Evolutionary conservation across 1,140 invertebrate species (phyloP), one percentile per base, ranked within the genome.

Genomic region (Dufourea novaeangliae): DNA sequence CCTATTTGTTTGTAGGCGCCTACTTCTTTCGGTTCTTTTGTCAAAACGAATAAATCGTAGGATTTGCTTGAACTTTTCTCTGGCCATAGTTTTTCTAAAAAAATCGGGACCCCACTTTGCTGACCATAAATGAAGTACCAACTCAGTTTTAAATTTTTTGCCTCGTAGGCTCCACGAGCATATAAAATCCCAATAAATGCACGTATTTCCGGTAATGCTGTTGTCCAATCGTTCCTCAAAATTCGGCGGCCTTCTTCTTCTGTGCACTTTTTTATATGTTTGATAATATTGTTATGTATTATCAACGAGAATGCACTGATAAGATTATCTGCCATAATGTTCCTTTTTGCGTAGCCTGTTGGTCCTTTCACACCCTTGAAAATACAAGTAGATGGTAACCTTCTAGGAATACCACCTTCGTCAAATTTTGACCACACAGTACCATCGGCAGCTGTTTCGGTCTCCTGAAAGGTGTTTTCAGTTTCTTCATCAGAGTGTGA

Each of bases 121-220:
- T 71, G 29, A 59, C 71, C 77, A 76, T 57, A 83, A 79, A 74
- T 74, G n/a, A n/a, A n/a, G n/a, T n/a, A n/a, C n/a, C n/a, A 75
- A 69, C 61, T 59, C 7, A 84, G 39, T 64, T 86, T 78, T 50
- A 89, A 79, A 81, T 80, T 79, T 79, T 76, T 88, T 78, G 77
- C 79, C 66, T 86, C 71, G 75, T 86, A 87, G 64, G 74, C 86
- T 34, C 83, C 81, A 77, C 85, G 82, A 50, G 78, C 83, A 81
- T 86, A 89, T 79, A 87, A 69, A 75, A 89, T 68, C 50, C 67
- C 83, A 88, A 89, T 80, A 79, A 85, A 88, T 69, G 86, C 83
- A 59, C 79, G 34, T 68, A 63, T 80, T 87, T 78, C 37, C 63
- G 50, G 29, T 71, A 59, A 56, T 78, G 66, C n/a, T 20, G 79